Base-by-base conservation (phyloP, 2,797 vertebrate species). In the Mus caroli region DNA sequence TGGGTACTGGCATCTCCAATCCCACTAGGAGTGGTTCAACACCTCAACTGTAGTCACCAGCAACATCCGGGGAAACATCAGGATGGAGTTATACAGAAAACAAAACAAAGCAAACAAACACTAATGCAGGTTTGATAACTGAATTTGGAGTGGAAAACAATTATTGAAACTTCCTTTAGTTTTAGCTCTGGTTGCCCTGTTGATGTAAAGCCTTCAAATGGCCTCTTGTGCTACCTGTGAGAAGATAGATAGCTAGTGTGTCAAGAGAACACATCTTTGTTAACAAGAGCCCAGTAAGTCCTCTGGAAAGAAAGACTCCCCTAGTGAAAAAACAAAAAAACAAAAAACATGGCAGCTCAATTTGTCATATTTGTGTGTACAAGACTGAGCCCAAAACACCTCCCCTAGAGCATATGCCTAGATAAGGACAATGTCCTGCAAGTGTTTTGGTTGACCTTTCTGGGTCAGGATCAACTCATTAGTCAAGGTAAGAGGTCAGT, bases 1-100 rank as follows among this genome's bases (percentile, higher is more conserved):
- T 2, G 56, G 82, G 22, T 1, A 62, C 40, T 8, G n/a, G 2
- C 10, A 52, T 78, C 56, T 46, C 22, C 13, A 13, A 1, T 10
- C 24, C 86, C 2, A 20, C 37, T 1, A 11, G 0, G 28, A 40
- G 43, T 1, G 1, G 1, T n/a, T 50, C n/a, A 3, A n/a, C 24
- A 40, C 22, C 58, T 54, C 85, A 1, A 2, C 11, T 60, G 1
- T 3, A 24, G 31, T 4, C 4, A 13, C 13, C 6, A 19, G 71
- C 67, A 43, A 62, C 28, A 4, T 3, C 3, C 4, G 43, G 1
- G 17, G 10, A 26, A 24, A 31, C 1, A 37, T 11, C 43, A 1
- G 24, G 34, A 4, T 3, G 24, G 40, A 24, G 37, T 24, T 6
- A 14, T n/a, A 52, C 40, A 46, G 91, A 46, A 12, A 50, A 80